These are phyloP conservation scores for Bufo gargarizans DNA, from an alignment of 2,113 vertebrate species.

Conservation along the genomic window DNA sequence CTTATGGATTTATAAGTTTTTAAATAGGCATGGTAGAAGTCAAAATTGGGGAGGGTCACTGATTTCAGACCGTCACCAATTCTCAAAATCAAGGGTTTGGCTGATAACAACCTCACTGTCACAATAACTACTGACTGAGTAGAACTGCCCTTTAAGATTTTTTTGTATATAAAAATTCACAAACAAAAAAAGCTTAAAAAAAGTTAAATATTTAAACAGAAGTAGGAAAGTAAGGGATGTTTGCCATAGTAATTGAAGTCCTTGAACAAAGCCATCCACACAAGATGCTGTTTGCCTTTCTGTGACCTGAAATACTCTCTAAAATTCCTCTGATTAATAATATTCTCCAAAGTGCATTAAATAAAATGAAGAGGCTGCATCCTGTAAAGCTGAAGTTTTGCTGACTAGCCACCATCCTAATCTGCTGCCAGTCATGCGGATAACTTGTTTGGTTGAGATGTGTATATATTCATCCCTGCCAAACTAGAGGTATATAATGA, in stretches of 20 bases:
- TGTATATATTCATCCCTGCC: neutral
- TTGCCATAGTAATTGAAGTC: neutral
- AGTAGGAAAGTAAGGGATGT: neutral
- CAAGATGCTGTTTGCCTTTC: neutral
- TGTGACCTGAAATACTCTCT: neutral
- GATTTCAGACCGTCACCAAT: neutral
- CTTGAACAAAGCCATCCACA: neutral
- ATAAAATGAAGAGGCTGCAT: neutral
- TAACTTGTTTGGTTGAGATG: neutral
- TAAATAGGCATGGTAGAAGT: too few relatives aligned
- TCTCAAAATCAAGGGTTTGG: too few relatives aligned
- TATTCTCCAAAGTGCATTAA: neutral
- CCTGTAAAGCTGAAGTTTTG: neutral
- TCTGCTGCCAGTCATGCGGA: constrained; percentile 29
- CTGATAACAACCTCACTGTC: too few relatives aligned
- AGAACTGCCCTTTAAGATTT: too few relatives aligned
- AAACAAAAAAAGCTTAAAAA: neutral
- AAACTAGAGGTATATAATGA: neutral
- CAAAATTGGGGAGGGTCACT: neutral
- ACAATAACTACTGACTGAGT: too few relatives aligned
- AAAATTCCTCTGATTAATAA: neutral
- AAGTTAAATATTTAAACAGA: neutral
- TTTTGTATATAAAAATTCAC: neutral
- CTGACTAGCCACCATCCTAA: neutral
- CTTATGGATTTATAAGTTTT: too few relatives aligned